Evolutionary conservation across 2,113 vertebrate species (phyloP).

Genomic region (Hippolais icterina): DNA sequence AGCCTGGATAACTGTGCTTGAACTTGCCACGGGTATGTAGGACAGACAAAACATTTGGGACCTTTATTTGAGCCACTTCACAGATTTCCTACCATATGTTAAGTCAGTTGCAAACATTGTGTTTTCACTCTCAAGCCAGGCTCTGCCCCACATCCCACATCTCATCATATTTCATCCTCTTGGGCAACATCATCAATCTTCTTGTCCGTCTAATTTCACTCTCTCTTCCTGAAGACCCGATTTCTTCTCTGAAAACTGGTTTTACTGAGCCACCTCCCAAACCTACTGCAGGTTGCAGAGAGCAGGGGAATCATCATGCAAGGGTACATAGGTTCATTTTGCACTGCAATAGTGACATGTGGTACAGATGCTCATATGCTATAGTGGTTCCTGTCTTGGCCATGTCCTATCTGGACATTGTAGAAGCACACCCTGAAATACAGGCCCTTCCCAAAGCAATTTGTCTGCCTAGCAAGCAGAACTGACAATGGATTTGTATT

Average conservation of each 20-base stretch:
- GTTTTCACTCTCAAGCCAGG: neutral
- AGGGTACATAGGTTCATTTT: neutral
- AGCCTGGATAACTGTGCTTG: neutral
- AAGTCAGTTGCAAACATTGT: neutral
- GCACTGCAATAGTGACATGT: neutral
- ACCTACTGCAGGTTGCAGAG: neutral
- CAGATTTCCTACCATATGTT: neutral
- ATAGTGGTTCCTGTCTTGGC: neutral
- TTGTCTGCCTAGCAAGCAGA: neutral
- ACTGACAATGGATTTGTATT: neutral
- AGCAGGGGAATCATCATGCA: neutral
- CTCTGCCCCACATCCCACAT: neutral
- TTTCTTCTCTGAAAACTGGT: neutral
- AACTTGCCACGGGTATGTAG: neutral
- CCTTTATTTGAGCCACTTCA: neutral
- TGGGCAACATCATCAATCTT: neutral
- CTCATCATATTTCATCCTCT: neutral
- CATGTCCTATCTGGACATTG: neutral
- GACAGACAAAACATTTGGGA: neutral
- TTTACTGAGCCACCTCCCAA: neutral
- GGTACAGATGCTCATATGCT: accelerated
- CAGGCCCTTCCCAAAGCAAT: neutral
- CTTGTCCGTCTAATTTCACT: neutral
- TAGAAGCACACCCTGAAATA: neutral
- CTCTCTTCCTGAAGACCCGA: neutral